Evolutionary conservation across 2,888 invertebrate species (phyloP), one percentile per base, ranked within the genome.

Genomic region (Diploptera punctata): DNA sequence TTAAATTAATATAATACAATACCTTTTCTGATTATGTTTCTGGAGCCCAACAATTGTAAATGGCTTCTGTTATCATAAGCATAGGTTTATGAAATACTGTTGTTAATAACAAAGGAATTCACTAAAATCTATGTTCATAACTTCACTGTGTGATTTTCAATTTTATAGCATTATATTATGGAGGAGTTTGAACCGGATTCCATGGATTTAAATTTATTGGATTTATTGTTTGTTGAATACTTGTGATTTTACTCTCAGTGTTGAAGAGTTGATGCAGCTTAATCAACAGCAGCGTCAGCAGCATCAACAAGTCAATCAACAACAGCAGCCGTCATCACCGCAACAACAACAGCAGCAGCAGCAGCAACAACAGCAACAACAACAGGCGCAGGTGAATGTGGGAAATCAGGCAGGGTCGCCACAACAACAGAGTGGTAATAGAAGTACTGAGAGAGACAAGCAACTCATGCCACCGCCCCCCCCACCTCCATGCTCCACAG

Each of bases 381-480:
- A 38, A 26, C 69, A 67, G 33, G 67, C 24, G 54, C 67, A 61
- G 60, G 33, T 49, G 31, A 31, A 29, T 31, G n/a, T 57, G 10
- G 54, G 54, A 26, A 65, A 33, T 60, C 19, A 67, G 33, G 43
- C 74, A 49, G 29, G 38, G 38, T 61, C 57, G 29, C 67, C 43
- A 52, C 71, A 72, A 47, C 65, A 60, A 33, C 60, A 57, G 73
- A 31, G 72, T 57, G 26, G 60, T 21, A 13, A 65, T 47, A 62
- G 71, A 52, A 71, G 52, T 18, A 71, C 70, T 49, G 76, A 76
- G 57, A 62, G 76, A 47, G 76, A 77, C 73, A 77, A 77, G 74
- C 74, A 75, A 72, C 76, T 77, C 69, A 77, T 77, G 77, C 78
- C 77, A 73, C 77, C 77, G 65, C 78, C 78, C 73, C 78, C 77